Percentiles rank a stretch among this genome's conserved stretches.
Conservation (phyloP, 2,888 invertebrate genomes). For the Ephialtes manifestator region DNA sequence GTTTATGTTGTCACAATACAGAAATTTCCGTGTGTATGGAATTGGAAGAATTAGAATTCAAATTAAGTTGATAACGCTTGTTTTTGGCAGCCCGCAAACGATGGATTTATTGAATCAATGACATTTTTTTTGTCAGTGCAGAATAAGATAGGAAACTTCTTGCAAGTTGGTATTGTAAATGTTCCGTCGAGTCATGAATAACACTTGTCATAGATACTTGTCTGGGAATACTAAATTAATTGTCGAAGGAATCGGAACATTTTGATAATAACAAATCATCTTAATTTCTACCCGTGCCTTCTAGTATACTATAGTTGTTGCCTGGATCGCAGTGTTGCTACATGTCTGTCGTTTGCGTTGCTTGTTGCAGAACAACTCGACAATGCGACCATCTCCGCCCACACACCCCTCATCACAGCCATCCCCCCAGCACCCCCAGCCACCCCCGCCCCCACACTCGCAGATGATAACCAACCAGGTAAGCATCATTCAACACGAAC, state of each 20-base stretch:
- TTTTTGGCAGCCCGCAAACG: no score
- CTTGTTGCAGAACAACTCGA: slow-evolving; percentile 90
- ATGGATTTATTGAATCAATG: no score
- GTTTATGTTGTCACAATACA: no score
- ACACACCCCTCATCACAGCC: slow-evolving; percentile 97
- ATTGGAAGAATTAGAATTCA: no score
- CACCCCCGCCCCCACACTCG: slow-evolving; percentile 92
- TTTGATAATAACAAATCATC: slow-evolving; percentile 27
- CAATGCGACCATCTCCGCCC: slow-evolving; percentile 94
- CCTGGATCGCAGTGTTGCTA: slow-evolving; percentile 86
- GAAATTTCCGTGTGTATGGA: no score
- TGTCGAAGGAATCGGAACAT: slow-evolving; percentile 6
- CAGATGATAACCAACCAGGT: slow-evolving; percentile 93
- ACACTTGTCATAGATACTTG: slow-evolving; percentile 4
- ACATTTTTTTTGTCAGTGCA: no score
- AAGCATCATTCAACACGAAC: slow-evolving; percentile 81
- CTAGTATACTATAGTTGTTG: slow-evolving; percentile 82
- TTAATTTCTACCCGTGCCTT: slow-evolving; percentile 54
- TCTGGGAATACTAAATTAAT: not conserved
- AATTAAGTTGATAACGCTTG: no score
- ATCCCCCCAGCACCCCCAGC: slow-evolving; percentile 93
- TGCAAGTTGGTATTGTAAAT: not conserved
- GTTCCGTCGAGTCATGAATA: not conserved
- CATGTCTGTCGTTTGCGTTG: slow-evolving; percentile 86
- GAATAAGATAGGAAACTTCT: not conserved